These are phyloP conservation scores for Pocillopora grandis DNA, from an alignment of 92 coral and sea anemone genomes.

Conservation along the genomic window DNA sequence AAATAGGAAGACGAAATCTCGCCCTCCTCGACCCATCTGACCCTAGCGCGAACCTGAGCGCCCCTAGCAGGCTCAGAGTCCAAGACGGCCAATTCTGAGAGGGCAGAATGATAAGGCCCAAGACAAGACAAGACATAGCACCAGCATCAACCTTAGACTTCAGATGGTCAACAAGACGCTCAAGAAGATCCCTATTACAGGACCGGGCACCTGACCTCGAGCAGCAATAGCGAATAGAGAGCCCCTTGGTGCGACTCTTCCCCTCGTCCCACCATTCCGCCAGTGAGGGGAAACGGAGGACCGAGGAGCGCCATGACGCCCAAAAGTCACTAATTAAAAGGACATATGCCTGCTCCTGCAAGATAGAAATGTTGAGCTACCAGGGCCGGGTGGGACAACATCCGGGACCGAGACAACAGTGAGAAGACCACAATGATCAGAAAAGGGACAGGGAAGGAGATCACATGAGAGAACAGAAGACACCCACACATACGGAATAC, in stretches of 20 bases:
- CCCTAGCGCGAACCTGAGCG: background rate
- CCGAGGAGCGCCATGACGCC: background rate
- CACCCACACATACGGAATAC: slow-evolving; percentile 10
- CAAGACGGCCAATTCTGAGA: background rate
- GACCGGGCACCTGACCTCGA: no score
- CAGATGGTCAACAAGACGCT: background rate
- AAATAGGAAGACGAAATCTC: background rate
- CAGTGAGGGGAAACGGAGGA: background rate
- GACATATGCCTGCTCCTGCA: background rate
- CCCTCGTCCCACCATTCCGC: background rate
- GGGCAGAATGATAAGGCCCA: background rate
- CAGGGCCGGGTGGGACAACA: background rate
- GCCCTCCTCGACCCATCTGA: slow-evolving; percentile 17
- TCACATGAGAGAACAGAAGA: background rate
- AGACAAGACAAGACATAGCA: background rate
- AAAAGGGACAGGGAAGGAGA: background rate
- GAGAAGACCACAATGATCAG: background rate
- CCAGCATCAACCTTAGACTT: background rate
- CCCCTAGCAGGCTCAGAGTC: background rate
- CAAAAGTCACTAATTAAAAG: background rate
- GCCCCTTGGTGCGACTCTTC: background rate
- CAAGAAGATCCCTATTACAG: background rate
- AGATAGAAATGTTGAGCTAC: background rate
- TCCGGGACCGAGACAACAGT: background rate
- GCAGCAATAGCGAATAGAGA: background rate